A percentile compares a stretch with the other conserved stretches of the same genome.
Conservation (phyloP, 2,888 invertebrate genomes). For the Acheta domesticus region DNA sequence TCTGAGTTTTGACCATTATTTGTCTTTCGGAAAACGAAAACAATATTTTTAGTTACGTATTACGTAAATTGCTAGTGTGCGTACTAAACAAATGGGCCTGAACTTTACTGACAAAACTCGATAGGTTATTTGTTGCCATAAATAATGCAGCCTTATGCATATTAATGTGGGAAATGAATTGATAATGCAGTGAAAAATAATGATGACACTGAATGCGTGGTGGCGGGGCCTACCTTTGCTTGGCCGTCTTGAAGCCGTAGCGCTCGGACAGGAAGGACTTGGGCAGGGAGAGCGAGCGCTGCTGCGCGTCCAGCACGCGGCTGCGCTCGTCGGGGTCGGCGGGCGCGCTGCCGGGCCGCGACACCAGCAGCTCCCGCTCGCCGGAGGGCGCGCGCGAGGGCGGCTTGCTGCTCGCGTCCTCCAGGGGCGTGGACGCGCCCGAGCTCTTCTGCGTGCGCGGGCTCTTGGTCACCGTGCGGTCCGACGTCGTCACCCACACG, state of each 20-base stretch:
- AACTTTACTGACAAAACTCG: too few species aligned
- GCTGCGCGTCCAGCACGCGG: constrained; percentile 46
- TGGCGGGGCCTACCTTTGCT: constrained; percentile 40
- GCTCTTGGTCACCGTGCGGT: constrained; percentile 51
- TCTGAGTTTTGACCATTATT: too few species aligned
- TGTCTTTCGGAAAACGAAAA: too few species aligned
- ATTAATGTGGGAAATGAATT: too few species aligned
- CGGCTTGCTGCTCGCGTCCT: constrained; percentile 42
- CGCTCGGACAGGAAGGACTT: constrained; percentile 52
- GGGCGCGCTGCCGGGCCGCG: constrained; percentile 56
- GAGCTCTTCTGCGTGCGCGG: constrained; percentile 52
- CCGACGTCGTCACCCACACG: constrained; percentile 54
- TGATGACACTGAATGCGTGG: too few species aligned
- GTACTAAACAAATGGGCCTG: too few species aligned
- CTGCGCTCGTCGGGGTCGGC: constrained; percentile 38
- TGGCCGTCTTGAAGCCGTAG: constrained; percentile 32
- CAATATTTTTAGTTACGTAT: too few species aligned
- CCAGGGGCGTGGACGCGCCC: constrained; percentile 53
- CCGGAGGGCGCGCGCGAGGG: constrained; percentile 35
- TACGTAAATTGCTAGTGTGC: too few species aligned
- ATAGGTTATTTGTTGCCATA: too few species aligned
- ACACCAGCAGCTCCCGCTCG: constrained; percentile 47
- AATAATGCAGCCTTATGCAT: too few species aligned
- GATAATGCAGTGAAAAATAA: too few species aligned
- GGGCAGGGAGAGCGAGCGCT: constrained; percentile 54